phyloP scores from a whole-genome alignment of 1,140 invertebrate genomes.

The Mercenaria mercenaria region DNA sequence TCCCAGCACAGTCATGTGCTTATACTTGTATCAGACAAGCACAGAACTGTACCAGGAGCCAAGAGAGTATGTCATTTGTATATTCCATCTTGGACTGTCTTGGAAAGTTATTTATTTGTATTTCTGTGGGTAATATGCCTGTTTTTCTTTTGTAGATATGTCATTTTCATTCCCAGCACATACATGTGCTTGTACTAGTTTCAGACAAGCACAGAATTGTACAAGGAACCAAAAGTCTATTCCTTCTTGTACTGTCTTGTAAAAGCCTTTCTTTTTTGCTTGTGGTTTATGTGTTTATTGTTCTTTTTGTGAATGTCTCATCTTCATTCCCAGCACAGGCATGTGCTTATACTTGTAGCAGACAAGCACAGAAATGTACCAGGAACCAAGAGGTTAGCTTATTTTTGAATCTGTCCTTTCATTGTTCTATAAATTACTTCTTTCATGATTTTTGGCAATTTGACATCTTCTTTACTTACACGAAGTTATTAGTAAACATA shows the following conservation, averaged over 20 bases:
- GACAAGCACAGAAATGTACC: background rate
- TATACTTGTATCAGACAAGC: background rate
- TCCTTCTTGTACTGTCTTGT: background rate
- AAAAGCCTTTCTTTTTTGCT: background rate
- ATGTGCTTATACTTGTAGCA: conserved; percentile 9
- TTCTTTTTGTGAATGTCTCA: background rate
- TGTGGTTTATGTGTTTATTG: background rate
- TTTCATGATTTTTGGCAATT: no score
- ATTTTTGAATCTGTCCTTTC: no score
- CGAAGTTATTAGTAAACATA: no score
- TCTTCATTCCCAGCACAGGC: conserved; percentile 39
- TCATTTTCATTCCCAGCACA: background rate
- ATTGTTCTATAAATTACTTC: no score
- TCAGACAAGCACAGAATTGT: background rate
- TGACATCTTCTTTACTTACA: no score
- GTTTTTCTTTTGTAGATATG: background rate
- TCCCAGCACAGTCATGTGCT: conserved; percentile 57
- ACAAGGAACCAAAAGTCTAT: background rate
- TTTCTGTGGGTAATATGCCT: background rate
- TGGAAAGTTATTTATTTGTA: no score
- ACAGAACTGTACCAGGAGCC: conserved; percentile 22
- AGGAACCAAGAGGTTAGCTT: conserved; percentile 1
- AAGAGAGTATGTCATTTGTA: background rate
- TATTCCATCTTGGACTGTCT: no score
- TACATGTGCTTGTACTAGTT: background rate